Evolutionary conservation across 2,888 invertebrate genomes (phyloP).

Genomic region (Conistra vaccinii): DNA sequence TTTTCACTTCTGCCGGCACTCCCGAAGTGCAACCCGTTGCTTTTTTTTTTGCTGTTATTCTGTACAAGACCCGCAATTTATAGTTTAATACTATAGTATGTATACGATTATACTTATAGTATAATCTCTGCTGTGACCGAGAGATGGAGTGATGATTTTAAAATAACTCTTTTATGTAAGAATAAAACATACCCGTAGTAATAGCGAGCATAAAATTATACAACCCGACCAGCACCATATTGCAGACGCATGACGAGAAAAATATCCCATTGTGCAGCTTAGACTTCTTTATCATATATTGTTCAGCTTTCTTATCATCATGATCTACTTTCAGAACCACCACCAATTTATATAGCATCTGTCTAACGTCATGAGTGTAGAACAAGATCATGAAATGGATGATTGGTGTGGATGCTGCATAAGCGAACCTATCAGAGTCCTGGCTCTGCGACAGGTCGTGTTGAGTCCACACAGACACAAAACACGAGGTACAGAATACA

Average conservation of each 20-base stretch:
- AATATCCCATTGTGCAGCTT: conserved; percentile 42
- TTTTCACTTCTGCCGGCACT: too few species aligned
- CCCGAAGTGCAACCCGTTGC: too few species aligned
- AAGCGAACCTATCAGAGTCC: conserved; percentile 38
- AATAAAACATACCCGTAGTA: conserved; percentile 19
- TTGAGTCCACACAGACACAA: conserved; percentile 46
- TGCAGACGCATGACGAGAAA: conserved; percentile 41
- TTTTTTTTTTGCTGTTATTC: neutral
- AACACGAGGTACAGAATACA: conserved; percentile 37
- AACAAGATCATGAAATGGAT: conserved; percentile 43
- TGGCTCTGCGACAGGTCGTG: conserved; percentile 31
- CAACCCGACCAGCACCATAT: conserved; percentile 40
- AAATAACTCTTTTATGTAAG: neutral
- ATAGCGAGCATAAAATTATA: conserved; percentile 29
- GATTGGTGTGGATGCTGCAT: conserved; percentile 33
- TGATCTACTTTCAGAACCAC: conserved; percentile 39
- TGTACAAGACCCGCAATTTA: neutral
- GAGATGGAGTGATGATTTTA: neutral
- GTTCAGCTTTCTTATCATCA: conserved; percentile 39
- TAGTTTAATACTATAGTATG: too few species aligned
- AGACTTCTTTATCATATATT: conserved; percentile 44
- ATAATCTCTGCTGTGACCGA: neutral
- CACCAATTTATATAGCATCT: conserved; percentile 28
- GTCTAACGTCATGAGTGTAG: conserved; percentile 30
- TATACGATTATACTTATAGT: neutral